Evolutionary conservation across 2,113 vertebrate genomes (phyloP).

Genomic region (Formicarius rufipectus): DNA sequence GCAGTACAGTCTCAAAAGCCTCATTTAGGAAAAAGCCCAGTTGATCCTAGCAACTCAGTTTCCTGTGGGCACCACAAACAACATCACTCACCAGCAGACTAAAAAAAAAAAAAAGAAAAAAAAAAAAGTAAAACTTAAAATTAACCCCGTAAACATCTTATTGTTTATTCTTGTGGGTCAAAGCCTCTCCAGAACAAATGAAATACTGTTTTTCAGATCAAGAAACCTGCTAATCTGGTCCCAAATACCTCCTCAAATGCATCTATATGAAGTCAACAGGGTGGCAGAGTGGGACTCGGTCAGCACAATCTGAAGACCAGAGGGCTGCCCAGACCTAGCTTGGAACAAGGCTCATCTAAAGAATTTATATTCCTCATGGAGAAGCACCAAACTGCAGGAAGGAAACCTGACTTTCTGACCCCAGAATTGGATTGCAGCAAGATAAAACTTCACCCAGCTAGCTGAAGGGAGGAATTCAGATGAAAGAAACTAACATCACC

Average conservation of each 20-base stretch:
- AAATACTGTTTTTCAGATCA: not conserved
- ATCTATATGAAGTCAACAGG: not conserved
- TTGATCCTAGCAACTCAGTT: not conserved
- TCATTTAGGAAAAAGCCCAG: not conserved
- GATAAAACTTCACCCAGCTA: not conserved
- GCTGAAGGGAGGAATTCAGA: not conserved
- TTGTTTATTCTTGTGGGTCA: not conserved
- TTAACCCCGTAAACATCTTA: not conserved
- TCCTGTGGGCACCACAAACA: not conserved
- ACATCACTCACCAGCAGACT: not conserved
- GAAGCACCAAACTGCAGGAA: not conserved
- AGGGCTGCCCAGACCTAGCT: not conserved
- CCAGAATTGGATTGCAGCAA: not conserved
- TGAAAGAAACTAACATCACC: not conserved
- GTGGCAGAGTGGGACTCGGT: accelerated
- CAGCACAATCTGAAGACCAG: not conserved
- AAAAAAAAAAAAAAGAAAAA: not conserved
- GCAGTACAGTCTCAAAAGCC: not conserved
- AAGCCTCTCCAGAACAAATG: not conserved
- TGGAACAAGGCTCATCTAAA: not conserved
- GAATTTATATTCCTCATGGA: not conserved
- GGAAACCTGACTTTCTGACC: not conserved
- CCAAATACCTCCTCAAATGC: not conserved
- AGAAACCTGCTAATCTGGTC: not conserved
- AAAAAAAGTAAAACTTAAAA: not conserved